Evolutionary conservation across 1,140 invertebrate genomes (phyloP), one percentile per base, ranked within the genome.

Genomic region (Dreissena polymorpha): DNA sequence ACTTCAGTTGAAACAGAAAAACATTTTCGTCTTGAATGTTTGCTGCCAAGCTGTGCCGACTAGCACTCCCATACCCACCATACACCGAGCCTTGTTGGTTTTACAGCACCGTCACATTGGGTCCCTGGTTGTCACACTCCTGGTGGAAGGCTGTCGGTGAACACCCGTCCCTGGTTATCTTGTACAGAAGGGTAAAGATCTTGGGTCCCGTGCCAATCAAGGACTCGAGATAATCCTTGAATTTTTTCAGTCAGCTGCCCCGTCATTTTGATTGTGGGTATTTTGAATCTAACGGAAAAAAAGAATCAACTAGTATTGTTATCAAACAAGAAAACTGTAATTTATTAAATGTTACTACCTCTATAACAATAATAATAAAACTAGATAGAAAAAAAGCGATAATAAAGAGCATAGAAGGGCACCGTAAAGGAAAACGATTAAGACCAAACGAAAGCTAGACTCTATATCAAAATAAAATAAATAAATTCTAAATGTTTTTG

Each of bases 1-100:
- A 85, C 10, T 67, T 14, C 71, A 86, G 23, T 13, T 64, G 69
- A 53, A 83, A 88, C 21, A 88, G 51, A 70, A 88, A 88, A 60
- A 85, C 83, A 12, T 68, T 77, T 7, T 29, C 64, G 69, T 85
- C 73, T 16, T 64, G 21, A n/a, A 69, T 60, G 50, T 83, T 77
- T 18, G 27, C 29, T 49, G 53, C 63, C 16, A 27, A 64, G 23
- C 60, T 18, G 6, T 69, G 21, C 85, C 85, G 85, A 18, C 29
- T 27, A 49, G 69, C 27, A 13, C 60, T n/a, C 13, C 76, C 73
- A 68, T 85, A 86, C 1, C 85, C 85, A 7, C 85, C 85, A 74
- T 81, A 86, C 16, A 86, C 55, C 57, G 64, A 82, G 14, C 83
- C 83, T 21, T 68, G 55, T 14, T 64, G 72, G 65, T 83, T 83